Conservation (phyloP, 2,797 vertebrate species). For the Myotis myotis region DNA sequence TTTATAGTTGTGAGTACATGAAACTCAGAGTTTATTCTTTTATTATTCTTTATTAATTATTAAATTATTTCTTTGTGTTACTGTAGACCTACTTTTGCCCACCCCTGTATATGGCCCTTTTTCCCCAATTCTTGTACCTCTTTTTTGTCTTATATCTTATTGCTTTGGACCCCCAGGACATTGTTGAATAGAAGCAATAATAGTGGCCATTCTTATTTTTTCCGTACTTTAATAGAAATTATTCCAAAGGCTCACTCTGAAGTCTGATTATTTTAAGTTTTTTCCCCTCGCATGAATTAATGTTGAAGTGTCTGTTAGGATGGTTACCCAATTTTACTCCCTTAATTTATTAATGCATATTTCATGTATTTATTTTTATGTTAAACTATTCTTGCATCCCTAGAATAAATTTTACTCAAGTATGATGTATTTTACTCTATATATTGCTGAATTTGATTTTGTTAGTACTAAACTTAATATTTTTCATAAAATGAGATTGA, state of each 20-base stretch:
- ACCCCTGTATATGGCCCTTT: background rate
- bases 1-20: background rate
- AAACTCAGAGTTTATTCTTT: background rate
- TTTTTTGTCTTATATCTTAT: background rate
- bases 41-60: background rate
- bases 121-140: background rate
- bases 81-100: background rate
- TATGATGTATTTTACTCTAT: background rate
- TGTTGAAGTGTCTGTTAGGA: background rate
- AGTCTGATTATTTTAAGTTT: background rate
- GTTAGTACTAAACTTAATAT: background rate
- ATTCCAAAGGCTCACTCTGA: background rate
- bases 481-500: background rate
- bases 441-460: background rate
- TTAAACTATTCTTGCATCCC: background rate
- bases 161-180: background rate
- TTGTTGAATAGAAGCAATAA: background rate
- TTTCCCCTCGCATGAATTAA: background rate
- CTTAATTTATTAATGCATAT: background rate
- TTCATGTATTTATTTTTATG: background rate
- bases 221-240: background rate
- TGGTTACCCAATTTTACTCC: background rate
- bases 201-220: background rate
- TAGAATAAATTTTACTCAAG: background rate
- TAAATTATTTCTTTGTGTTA: background rate